Evolutionary conservation across 2,113 vertebrate species (phyloP).

Genomic region (Dascyllus trimaculatus): DNA sequence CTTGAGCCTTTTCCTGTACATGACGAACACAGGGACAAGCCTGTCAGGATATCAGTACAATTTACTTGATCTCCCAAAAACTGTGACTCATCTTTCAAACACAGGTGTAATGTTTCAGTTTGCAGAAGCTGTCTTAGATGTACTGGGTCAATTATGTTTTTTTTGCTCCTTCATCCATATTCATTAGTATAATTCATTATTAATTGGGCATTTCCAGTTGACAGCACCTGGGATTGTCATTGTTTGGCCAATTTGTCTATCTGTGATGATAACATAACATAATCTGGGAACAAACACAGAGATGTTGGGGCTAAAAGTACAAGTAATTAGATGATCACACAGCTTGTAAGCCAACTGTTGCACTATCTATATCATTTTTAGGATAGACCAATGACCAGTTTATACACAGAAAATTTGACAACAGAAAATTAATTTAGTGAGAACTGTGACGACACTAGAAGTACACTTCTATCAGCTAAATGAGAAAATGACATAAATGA

Average conservation of each 20-base stretch:
- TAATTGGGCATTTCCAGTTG: background rate
- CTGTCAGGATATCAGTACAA: slow-evolving; percentile 50
- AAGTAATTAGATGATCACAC: background rate
- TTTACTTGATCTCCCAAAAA: slow-evolving; percentile 44
- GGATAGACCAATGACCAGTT: no score
- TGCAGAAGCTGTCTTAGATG: slow-evolving; percentile 13
- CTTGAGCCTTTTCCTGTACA: slow-evolving; percentile 29
- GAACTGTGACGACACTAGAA: no score
- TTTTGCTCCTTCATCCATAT: slow-evolving; percentile 1
- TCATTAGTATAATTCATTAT: slow-evolving; percentile 7
- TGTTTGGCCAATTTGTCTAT: slow-evolving; percentile 4
- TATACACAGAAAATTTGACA: no score
- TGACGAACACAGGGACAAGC: slow-evolving; percentile 24
- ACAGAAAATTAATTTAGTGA: no score
- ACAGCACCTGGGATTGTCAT: slow-evolving; percentile 15
- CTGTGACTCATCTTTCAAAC: slow-evolving; percentile 34
- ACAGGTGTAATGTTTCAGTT: slow-evolving; percentile 5
- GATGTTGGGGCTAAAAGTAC: background rate
- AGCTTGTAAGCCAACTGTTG: background rate
- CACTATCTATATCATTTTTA: background rate
- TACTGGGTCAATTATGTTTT: slow-evolving; percentile 1
- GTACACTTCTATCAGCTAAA: background rate
- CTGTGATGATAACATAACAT: background rate
- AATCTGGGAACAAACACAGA: background rate
- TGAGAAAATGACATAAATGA: slow-evolving; percentile 1